Evolutionary conservation across 1,140 invertebrate species (phyloP).

Genomic region (Drosophila sechellia): DNA sequence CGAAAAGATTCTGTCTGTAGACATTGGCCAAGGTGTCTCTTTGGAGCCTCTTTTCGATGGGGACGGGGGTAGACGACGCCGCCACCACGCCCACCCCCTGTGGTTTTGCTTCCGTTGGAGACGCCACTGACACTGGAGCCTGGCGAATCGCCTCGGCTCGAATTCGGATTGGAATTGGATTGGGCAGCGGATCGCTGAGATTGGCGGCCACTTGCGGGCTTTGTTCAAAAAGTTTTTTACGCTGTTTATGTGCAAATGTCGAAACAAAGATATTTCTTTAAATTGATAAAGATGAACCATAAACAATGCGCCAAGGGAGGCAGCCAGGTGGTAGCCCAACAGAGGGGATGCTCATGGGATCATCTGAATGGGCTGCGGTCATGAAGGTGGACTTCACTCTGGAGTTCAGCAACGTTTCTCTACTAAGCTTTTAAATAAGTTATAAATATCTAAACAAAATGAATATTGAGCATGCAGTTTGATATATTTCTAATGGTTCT

Average conservation of each 20-base stretch:
- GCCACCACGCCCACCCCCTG: conserved; percentile 77
- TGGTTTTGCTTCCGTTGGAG: conserved; percentile 83
- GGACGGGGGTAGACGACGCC: conserved; percentile 11
- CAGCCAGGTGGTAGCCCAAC: conserved; percentile 25
- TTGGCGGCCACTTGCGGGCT: conserved; percentile 8
- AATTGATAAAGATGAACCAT: conserved; percentile 82
- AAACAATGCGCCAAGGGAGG: conserved; percentile 61
- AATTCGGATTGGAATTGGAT: conserved; percentile 35
- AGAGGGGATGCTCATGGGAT: neutral
- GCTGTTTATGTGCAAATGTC: conserved; percentile 82
- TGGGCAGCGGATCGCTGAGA: conserved; percentile 31
- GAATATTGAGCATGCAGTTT: too few relatives aligned
- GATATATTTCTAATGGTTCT: too few relatives aligned
- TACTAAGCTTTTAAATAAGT: too few relatives aligned
- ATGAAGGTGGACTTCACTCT: neutral
- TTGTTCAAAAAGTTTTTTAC: conserved; percentile 46
- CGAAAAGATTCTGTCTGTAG: conserved; percentile 17
- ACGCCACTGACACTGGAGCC: conserved; percentile 58
- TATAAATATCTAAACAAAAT: too few relatives aligned
- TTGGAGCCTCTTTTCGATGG: neutral
- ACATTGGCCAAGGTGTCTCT: conserved; percentile 44
- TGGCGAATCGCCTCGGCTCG: neutral
- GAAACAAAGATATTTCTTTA: conserved; percentile 83
- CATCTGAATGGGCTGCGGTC: neutral
- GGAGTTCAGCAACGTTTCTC: too few relatives aligned